Base-by-base conservation (phyloP, 2,797 vertebrate species). In the Borostomias antarcticus region DNA sequence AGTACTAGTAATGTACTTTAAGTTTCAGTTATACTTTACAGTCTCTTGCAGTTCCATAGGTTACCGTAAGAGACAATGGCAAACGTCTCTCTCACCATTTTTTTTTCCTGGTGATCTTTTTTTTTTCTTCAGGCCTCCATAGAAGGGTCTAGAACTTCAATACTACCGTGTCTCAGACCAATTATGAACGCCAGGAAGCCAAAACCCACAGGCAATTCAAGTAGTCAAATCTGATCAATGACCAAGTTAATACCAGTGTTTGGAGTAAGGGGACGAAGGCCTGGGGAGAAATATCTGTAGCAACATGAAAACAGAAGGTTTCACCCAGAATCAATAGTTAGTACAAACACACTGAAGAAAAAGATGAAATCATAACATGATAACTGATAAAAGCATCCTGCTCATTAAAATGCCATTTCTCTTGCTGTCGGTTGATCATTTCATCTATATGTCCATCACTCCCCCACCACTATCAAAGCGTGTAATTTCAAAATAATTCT, bases 381-480 rank as follows among this genome's bases (percentile, higher is more conserved):
- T 93, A 94, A 92, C 88, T 90, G 91, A 96, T 95, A 93, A 95
- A 96, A 95, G 93, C 90, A 91, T 85, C 86, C 74, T 80, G 84
- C 93, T 96, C 93, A 95, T 96, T 96, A 95, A 94, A 95, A 95
- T 95, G 94, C 94, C 91, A 94, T 95, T 95, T 93, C 92, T 94
- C 94, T 93, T 93, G 93, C 92, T 94, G 92, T 82, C 77, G 80
- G 84, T 86, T 91, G 84, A 89, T 95, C 94, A 94, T 91, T 95
- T 93, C 91, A 95, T 95, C 94, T 95, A 91, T 94, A 94, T 93
- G 93, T 95, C 91, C 92, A 87, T 93, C 92, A n/a, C 15, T 45
- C 83, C 82, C 82, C 77, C 77, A 85, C 78, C 78, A 88, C 86
- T 93, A 95, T 97, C 94, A 96, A 95, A 96, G 93, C 91, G 85